Evolutionary conservation across 1,140 invertebrate genomes (phyloP), one percentile per base, ranked within the genome.

Genomic region (Aphelenchoides fujianensis): DNA sequence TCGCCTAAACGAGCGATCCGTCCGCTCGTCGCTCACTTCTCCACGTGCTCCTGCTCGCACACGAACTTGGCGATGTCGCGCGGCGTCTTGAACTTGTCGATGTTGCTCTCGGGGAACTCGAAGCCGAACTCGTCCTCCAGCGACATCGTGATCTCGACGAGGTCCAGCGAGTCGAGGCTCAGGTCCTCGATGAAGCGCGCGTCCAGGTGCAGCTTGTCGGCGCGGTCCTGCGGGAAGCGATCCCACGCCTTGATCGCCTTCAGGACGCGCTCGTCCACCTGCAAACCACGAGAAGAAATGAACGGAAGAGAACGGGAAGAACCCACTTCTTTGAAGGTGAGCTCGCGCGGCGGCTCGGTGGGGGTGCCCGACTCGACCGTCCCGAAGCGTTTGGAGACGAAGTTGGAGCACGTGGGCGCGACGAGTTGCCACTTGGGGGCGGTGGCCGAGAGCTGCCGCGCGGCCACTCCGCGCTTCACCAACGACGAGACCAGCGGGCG

Each of bases 71-170:
- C 90, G 85, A 98, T 93, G 85, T 97, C 94, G 77, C 88, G 88
- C 69, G 94, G 94, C 85, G 89, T 91, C 74, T 94, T 86, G 64
- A 99, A 88, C 84, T 90, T 92, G 81, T 98, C 94, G n/a, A 94
- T 92, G 89, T 98, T 94, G 63, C 87, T 89, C 87, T 98, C 95
- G n/a, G 95, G 95, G 85, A 99, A 98, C 89, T 99, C 96, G 88
- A 98, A 98, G 66, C 91, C 93, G 88, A 99, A 99, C 87, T 98
- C 96, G 88, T 98, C 95, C 86, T 98, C 96, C 88, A 99, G 94
- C 0, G 94, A 93, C 94, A 98, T 98, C 70, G 98, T 95, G 54
- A 99, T 90, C 88, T 99, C 97, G 36, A 99, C 80, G 87, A 97
- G 94, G 87, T 99, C 96, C 73, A 99, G 86, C 1, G 95, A 97